Evolutionary conservation across 2,797 vertebrate species (phyloP).

Genomic region (Mus spretus): DNA sequence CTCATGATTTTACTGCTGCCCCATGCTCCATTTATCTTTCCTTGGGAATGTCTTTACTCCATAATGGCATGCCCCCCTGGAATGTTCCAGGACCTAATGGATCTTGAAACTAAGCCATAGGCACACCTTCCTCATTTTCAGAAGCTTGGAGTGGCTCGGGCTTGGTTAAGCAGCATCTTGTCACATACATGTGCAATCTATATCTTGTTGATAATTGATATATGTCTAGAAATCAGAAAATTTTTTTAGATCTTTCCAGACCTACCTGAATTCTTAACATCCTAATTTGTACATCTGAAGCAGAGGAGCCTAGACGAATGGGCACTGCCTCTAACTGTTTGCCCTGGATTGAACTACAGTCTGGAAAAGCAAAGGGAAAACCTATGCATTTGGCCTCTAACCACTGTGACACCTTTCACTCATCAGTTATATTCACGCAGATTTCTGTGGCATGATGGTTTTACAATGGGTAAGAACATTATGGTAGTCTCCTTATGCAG

Average conservation of each 20-base stretch:
- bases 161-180: background rate
- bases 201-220: background rate
- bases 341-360: background rate
- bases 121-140: conserved; percentile 31
- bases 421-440: background rate
- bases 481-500: background rate
- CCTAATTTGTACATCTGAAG: background rate
- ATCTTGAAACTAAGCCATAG: conserved; percentile 48
- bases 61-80: background rate
- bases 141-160: background rate
- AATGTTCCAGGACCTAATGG: conserved; percentile 16
- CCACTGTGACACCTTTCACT: background rate
- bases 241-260: background rate
- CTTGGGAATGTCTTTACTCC: background rate
- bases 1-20: conserved; percentile 46
- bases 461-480: background rate
- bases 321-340: background rate
- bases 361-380: background rate
- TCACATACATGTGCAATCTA: conserved; percentile 28
- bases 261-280: conserved; percentile 3
- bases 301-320: background rate
- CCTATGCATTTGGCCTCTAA: background rate
- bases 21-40: conserved; percentile 20
- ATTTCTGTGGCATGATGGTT: background rate
- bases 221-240: conserved; percentile 8